Percentiles rank a stretch among this genome's conserved stretches.
Evolutionary conservation across 30 jellyfish, hydroid and myxozoan genomes (phyloP).

Genomic region (Clytia hemisphaerica): DNA sequence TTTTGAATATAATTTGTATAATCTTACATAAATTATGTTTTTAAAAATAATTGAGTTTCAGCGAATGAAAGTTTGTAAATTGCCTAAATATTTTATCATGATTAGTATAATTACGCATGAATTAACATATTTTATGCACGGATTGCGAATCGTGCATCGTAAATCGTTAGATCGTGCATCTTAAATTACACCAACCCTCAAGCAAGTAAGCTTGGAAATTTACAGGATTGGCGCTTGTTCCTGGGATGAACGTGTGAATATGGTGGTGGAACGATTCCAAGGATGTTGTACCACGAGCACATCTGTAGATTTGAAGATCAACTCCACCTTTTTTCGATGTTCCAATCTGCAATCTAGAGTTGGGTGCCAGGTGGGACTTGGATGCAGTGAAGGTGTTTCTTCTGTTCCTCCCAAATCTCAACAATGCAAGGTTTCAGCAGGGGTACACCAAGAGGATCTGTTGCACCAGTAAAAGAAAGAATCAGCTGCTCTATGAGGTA

Average conservation of each 20-base stretch:
- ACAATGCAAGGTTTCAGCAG: slow-evolving; percentile 15
- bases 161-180: no score
- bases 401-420: slow-evolving; percentile 31
- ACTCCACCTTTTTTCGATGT: slow-evolving; percentile 33
- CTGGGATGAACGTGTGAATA: slow-evolving; percentile 5
- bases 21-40: no score
- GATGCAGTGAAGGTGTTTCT: slow-evolving; percentile 41
- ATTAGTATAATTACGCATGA: no score
- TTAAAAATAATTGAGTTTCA: no score
- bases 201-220: slow-evolving; percentile 37
- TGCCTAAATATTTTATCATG: no score
- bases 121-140: no score
- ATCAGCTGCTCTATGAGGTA: slow-evolving; percentile 30
- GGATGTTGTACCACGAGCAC: slow-evolving; percentile 51
- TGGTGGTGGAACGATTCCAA: slow-evolving; percentile 20
- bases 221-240: slow-evolving; percentile 35
- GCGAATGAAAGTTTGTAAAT: no score
- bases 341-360: no score
- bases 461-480: slow-evolving; percentile 12
- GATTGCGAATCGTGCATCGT: no score
- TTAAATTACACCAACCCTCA: slow-evolving; percentile 22
- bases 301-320: slow-evolving; percentile 34
- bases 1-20: no score
- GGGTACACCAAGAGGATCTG: slow-evolving; percentile 59
- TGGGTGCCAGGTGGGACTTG: slow-evolving; percentile 36